These are phyloP conservation scores for Girardinus metallicus DNA, from an alignment of 2,797 vertebrate genomes.

Conservation along the genomic window DNA sequence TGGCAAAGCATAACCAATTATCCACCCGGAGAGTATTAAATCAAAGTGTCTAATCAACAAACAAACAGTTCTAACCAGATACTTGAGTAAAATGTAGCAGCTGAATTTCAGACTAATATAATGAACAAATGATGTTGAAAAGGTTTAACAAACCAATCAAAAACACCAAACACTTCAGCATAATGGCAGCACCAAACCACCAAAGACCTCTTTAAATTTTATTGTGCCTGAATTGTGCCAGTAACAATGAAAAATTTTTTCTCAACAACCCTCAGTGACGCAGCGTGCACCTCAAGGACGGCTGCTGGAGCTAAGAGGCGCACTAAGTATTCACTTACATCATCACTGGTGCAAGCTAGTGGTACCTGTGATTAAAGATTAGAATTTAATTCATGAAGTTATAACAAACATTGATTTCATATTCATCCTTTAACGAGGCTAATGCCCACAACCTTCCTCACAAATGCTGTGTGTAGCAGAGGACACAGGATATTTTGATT, in stretches of 20 bases:
- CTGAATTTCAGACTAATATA: not conserved
- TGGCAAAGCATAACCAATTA: not conserved
- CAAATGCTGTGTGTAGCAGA: not conserved
- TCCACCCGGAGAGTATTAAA: not conserved
- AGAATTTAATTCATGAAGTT: not conserved
- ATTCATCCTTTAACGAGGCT: not conserved
- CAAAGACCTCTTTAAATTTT: not conserved
- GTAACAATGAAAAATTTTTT: not conserved
- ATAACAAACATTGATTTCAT: not conserved
- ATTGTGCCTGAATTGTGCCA: conserved; percentile 29
- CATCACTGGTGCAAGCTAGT: not conserved
- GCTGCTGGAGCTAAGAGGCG: conserved; percentile 18
- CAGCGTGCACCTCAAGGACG: conserved; percentile 7
- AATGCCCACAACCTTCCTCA: not conserved
- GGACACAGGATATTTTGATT: not conserved
- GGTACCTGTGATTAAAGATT: not conserved
- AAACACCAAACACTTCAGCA: conserved; percentile 5
- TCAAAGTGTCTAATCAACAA: not conserved
- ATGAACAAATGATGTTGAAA: not conserved
- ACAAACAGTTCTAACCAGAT: not conserved
- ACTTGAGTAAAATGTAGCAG: not conserved
- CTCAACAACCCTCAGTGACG: conserved; percentile 14
- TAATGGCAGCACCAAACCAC: not conserved
- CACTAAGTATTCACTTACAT: conserved; percentile 9
- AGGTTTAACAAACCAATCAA: not conserved